Percentiles rank a stretch among this genome's conserved stretches.
phyloP scores from a whole-genome alignment of 2,113 vertebrate species.

The Corapipo altera region DNA sequence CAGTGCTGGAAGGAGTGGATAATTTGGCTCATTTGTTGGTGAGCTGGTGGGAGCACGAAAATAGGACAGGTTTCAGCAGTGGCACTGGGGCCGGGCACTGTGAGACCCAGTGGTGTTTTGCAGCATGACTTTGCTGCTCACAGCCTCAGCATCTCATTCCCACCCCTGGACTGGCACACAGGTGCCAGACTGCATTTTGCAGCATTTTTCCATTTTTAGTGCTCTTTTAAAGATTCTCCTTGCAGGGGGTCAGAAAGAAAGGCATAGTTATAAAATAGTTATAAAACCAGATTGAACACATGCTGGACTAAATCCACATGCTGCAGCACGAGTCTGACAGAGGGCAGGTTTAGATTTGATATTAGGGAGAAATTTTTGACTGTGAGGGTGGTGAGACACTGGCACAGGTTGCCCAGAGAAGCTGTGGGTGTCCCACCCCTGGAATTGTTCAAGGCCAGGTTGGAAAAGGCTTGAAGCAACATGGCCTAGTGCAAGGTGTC shows the following conservation, averaged over 20 bases:
- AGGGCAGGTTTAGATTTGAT: neutral
- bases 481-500: accelerated
- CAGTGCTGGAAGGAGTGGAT: neutral
- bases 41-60: neutral
- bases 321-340: neutral
- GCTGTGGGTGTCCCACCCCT: neutral
- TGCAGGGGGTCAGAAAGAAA: neutral
- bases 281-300: neutral
- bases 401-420: neutral
- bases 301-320: neutral
- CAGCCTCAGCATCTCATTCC: neutral
- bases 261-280: neutral
- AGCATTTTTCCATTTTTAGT: neutral
- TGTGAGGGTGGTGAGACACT: neutral
- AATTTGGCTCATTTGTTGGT: neutral
- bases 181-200: neutral
- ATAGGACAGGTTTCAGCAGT: neutral
- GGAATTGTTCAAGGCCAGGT: accelerated
- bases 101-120: neutral
- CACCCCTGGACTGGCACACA: neutral
- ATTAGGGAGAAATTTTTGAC: neutral
- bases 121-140: neutral
- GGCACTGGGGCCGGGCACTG: accelerated
- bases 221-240: neutral
- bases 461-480: neutral